Evolutionary conservation across 2,113 vertebrate genomes (phyloP), one percentile per base, ranked within the genome.

Genomic region (Ictidomys tridecemlineatus): DNA sequence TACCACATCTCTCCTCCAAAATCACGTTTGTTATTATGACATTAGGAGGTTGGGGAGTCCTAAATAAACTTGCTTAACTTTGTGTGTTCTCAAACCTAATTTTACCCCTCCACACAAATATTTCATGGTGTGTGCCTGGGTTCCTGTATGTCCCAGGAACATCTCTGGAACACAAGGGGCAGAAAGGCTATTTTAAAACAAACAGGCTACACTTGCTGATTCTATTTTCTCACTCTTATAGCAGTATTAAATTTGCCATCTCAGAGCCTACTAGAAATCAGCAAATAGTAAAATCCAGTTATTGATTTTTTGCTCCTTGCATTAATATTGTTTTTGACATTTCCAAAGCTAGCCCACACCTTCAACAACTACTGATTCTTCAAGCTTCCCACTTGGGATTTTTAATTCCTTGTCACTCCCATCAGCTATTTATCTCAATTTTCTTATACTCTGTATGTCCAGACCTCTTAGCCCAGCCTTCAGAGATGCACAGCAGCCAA

Each of bases 311-410:
- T 56, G 17, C 80, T 91, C 86, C 14, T 6, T 90, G 17, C 11
- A 30, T 58, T 26, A 93, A 48, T 85, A 84, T 91, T 94, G 84
- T 28, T 69, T 85, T 91, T 37, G 3, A 86, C 14, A 85, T 94
- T 96, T 82, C 56, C 80, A 39, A 63, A 84, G 61, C 10, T n/a
- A 14, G 34, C 4, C 17, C 48, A 56, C 8, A 72, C 18, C 83
- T 61, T 91, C 53, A 73, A 72, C 20, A 85, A 8, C 34, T 39
- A 76, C 2, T 86, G 7, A 63, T 12, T 84, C 88, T 97, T 85
- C 53, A 84, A 72, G 91, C 17, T 65, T 22, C 18, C 42, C 22
- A 37, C 30, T 73, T 42, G 30, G 22, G 70, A 94, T 82, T 93
- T 14, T 0, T 45, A 79, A 77, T 70, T 69, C 67, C 14, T 58